Base-by-base conservation (phyloP, 2,888 invertebrate species). In the Pelosia muscerda region DNA sequence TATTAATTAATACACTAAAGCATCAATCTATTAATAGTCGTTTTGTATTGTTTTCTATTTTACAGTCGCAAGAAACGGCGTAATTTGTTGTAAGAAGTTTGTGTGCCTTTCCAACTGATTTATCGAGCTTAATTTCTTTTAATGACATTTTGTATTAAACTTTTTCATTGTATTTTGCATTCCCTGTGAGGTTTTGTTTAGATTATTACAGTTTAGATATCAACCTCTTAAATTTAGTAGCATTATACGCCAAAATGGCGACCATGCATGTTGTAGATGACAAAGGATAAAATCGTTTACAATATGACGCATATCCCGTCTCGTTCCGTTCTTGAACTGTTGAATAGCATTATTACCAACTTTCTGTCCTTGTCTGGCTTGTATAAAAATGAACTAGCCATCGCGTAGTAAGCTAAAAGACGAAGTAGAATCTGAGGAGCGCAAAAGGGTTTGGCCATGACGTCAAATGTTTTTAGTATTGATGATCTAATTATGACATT, bases 201-300 rank as follows among this genome's bases (percentile, higher is more conserved):
- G 49, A 23, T 3, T 26, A 9, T 63, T 59, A 8, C 19, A 58
- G 53, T 65, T 31, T 75, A 73, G 61, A 54, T 60, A 28, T n/a
- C 55, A 60, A 28, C 28, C 57, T 86, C 56, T 78, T 79, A 59
- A 79, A 89, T 84, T 89, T 88, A 74, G 89, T 82, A 81, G 90
- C 84, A 73, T 91, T 86, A 88, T 89, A 88, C 74, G 72, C 64
- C 67, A 88, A 87, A 76, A 92, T 91, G 91, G 92, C 89, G 82
- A 77, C 77, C 69, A 34, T 53, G 19, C 64, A 73, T 74, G 76
- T 49, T 49, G 8, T 19, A 57, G 25, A 22, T 55, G 28, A 81
- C 76, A 74, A 77, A 25, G 77, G 81, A 78, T 82, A 81, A 84
- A 84, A 83, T 71, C 69, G 56, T 63, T 74, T 31, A n/a, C n/a